Conservation (phyloP, 2,888 invertebrate genomes). For the Epinotia ramella region DNA sequence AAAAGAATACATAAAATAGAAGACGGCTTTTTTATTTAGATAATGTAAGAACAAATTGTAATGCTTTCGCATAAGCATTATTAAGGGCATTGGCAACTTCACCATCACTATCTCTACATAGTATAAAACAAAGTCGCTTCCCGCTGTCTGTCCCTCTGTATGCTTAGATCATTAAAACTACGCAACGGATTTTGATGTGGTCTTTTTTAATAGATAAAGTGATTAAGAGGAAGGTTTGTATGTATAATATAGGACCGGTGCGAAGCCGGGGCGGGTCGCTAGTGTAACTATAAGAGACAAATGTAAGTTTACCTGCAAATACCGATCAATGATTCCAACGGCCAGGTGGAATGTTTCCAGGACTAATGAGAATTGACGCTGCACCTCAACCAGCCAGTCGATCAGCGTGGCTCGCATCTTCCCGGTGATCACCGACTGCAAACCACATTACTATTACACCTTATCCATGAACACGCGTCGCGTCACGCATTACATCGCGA, state of each 20-base stretch:
- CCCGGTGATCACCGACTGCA: constrained; percentile 86
- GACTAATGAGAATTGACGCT: constrained; percentile 92
- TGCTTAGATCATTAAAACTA: too few species aligned
- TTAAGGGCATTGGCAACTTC: neutral
- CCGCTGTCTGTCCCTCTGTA: too few species aligned
- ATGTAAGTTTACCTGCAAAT: constrained; percentile 88
- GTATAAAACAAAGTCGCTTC: too few species aligned
- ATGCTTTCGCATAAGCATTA: neutral
- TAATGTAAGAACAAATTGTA: neutral
- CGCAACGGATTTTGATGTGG: too few species aligned
- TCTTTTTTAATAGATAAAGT: too few species aligned
- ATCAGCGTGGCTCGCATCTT: constrained; percentile 95
- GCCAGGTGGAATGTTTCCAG: constrained; percentile 96
- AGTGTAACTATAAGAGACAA: neutral
- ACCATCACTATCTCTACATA: too few species aligned
- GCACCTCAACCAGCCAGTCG: constrained; percentile 98
- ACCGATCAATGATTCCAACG: constrained; percentile 95
- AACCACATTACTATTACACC: constrained; percentile 43
- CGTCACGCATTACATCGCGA: too few species aligned
- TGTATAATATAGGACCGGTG: too few species aligned
- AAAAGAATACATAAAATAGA: too few species aligned
- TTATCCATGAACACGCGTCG: neutral
- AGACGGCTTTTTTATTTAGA: too few species aligned
- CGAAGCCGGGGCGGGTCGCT: too few species aligned
- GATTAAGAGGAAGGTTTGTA: too few species aligned